A percentile compares a stretch with the other conserved stretches of the same genome.
These are phyloP conservation scores for Lordiphosa clarofinis DNA, from an alignment of 1,140 invertebrate species.

Conservation along the genomic window DNA sequence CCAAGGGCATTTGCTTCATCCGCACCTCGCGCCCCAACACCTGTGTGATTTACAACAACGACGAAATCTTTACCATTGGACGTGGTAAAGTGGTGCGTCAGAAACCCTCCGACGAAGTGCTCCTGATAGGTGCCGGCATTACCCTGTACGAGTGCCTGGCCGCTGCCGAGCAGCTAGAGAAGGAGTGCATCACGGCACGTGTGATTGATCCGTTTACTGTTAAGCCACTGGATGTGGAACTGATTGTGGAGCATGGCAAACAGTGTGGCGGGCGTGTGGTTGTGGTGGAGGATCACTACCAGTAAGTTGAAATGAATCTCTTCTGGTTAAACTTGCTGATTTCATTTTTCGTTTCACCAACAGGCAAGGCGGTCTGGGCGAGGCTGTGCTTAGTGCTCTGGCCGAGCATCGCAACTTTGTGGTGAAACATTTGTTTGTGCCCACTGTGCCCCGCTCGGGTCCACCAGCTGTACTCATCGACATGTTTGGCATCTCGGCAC, in stretches of 20 bases:
- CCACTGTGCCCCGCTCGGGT: conserved; percentile 93
- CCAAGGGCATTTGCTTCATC: conserved; percentile 96
- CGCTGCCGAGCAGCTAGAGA: conserved; percentile 89
- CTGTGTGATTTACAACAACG: conserved; percentile 91
- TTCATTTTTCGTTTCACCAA: not conserved
- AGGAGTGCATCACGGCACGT: conserved; percentile 86
- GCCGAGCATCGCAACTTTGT: conserved; percentile 86
- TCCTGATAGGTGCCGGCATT: conserved; percentile 95
- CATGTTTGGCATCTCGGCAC: conserved; percentile 92
- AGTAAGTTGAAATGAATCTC: conserved; percentile 81
- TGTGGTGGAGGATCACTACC: conserved; percentile 98
- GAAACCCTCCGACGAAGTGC: conserved; percentile 87
- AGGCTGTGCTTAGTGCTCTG: conserved; percentile 93
- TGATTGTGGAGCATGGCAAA: conserved; percentile 89
- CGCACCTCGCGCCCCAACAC: conserved; percentile 96
- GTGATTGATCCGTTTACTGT: conserved; percentile 97
- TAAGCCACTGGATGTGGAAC: conserved; percentile 93
- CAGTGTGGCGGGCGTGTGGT: conserved; percentile 90
- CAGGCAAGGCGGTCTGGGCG: conserved; percentile 93
- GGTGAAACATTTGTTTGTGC: conserved; percentile 93
- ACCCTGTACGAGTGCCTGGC: conserved; percentile 95
- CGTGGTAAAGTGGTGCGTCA: conserved; percentile 90
- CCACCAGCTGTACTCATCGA: conserved; percentile 91
- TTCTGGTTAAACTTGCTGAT: not conserved
- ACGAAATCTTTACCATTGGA: conserved; percentile 91